These are phyloP conservation scores for Hypotaenidia philippensis DNA, from an alignment of 2,797 vertebrate species.

Conservation along the genomic window DNA sequence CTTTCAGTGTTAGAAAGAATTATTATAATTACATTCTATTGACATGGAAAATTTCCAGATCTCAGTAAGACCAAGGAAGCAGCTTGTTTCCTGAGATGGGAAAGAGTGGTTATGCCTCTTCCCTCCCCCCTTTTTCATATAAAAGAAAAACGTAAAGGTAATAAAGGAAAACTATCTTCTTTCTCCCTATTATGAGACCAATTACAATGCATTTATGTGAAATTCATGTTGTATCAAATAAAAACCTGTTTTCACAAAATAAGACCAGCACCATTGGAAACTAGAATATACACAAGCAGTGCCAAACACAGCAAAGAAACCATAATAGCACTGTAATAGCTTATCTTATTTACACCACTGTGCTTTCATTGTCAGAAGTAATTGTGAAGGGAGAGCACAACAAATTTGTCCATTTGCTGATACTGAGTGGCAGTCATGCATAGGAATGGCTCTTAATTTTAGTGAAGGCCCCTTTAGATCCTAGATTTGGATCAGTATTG, in stretches of 20 bases:
- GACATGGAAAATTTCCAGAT: background rate
- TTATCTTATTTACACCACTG: background rate
- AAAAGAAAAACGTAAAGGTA: background rate
- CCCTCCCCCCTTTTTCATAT: background rate
- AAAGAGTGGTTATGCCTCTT: background rate
- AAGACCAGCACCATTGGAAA: background rate
- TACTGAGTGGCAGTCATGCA: background rate
- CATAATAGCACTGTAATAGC: background rate
- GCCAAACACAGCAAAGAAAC: background rate
- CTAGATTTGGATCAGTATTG: background rate
- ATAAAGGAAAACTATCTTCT: background rate
- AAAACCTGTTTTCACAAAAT: background rate
- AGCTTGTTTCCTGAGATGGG: background rate
- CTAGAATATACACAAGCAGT: background rate
- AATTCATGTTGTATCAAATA: background rate
- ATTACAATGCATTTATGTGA: background rate
- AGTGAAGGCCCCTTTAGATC: background rate
- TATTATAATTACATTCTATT: background rate
- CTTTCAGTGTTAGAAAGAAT: background rate
- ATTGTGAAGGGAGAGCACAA: background rate
- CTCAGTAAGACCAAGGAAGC: background rate
- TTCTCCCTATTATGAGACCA: background rate
- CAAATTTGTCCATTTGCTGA: background rate
- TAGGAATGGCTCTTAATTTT: background rate
- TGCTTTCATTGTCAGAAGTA: background rate